Evolutionary conservation across 2,888 invertebrate species (phyloP).

Genomic region (Peribatodes rhomboidaria): DNA sequence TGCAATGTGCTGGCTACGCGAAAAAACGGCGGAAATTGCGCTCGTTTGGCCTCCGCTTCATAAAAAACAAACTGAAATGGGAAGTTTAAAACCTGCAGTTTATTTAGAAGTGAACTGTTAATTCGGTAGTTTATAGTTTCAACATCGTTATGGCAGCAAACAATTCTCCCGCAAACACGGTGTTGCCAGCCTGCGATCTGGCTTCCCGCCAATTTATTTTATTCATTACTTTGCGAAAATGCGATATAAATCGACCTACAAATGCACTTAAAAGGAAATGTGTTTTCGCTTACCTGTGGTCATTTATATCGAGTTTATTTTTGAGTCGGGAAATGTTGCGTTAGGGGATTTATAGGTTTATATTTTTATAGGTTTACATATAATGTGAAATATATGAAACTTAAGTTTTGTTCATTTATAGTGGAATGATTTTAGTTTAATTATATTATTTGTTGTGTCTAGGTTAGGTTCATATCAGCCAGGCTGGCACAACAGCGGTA

Average conservation of each 20-base stretch:
- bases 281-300: constrained; percentile 32
- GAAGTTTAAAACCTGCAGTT: constrained; percentile 20
- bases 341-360: no score
- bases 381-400: no score
- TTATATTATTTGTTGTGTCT: no score
- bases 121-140: constrained; percentile 45
- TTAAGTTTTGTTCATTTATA: no score
- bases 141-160: constrained; percentile 48
- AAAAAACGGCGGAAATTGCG: neutral
- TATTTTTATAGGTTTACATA: no score
- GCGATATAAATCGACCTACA: constrained; percentile 38
- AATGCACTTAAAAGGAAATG: constrained; percentile 39
- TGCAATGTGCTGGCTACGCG: neutral
- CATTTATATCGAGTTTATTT: constrained; percentile 23
- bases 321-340: neutral
- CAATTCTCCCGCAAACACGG: constrained; percentile 35
- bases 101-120: constrained; percentile 44
- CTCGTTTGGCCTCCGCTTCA: neutral
- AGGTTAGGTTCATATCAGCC: no score
- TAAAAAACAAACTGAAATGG: constrained; percentile 7
- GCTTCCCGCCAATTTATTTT: constrained; percentile 46
- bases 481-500: no score
- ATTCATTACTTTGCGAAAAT: constrained; percentile 45
- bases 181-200: constrained; percentile 40
- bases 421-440: no score